Percentiles rank a stretch among this genome's conserved stretches.
Evolutionary conservation across 2,797 vertebrate species (phyloP).

Genomic region (Yasuhikotakia modesta): DNA sequence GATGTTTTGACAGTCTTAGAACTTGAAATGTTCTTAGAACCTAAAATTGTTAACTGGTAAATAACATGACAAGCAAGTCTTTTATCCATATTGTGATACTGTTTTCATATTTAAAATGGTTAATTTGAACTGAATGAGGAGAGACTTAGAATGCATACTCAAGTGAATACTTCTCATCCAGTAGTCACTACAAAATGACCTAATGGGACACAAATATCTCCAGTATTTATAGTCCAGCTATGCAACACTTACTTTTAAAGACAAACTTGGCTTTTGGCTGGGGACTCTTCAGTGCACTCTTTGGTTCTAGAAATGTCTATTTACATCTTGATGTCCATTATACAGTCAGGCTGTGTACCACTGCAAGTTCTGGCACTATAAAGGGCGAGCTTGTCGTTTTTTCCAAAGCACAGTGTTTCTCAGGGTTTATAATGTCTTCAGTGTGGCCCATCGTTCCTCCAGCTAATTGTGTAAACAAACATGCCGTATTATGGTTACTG

Average conservation of each 20-base stretch:
- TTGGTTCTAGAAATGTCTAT: slow-evolving; percentile 15
- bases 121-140: not conserved
- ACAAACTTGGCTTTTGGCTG: slow-evolving; percentile 2
- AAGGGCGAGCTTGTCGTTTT: slow-evolving; percentile 24
- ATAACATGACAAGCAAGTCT: not conserved
- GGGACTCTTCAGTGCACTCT: slow-evolving; percentile 1
- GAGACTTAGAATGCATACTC: not conserved
- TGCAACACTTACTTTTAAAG: slow-evolving; percentile 20
- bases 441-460: slow-evolving; percentile 42
- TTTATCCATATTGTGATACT: not conserved
- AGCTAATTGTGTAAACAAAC: slow-evolving; percentile 50
- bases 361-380: not conserved
- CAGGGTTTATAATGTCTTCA: slow-evolving; percentile 44
- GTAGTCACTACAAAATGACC: not conserved
- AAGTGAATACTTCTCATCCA: not conserved
- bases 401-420: slow-evolving; percentile 6
- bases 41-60: too few species aligned
- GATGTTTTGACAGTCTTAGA: too few species aligned
- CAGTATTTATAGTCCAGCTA: slow-evolving; percentile 21
- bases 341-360: slow-evolving; percentile 3
- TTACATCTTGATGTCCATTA: slow-evolving; percentile 15
- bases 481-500: slow-evolving; percentile 47
- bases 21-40: too few species aligned
- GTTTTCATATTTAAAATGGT: not conserved
- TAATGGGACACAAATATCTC: slow-evolving; percentile 14